Percentiles rank a stretch among this genome's conserved stretches.
Conservation (phyloP, 2,113 vertebrate species). For the Hydropotes inermis region DNA sequence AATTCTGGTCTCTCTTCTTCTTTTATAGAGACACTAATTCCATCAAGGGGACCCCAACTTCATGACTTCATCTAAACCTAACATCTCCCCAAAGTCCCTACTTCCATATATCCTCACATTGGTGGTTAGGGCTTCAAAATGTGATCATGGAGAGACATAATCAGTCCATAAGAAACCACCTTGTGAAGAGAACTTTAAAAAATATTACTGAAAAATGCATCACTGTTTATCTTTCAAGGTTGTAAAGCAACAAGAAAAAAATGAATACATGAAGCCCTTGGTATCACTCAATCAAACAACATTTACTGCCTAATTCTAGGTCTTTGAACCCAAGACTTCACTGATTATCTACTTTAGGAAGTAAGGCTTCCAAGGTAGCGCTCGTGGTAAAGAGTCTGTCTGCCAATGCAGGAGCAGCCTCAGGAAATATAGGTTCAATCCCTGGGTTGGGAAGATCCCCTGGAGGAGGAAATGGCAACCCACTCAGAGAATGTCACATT, state of each 20-base stretch:
- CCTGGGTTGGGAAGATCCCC: neutral
- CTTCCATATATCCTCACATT: neutral
- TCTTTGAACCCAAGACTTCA: neutral
- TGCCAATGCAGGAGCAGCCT: neutral
- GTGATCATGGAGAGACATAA: neutral
- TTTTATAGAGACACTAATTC: neutral
- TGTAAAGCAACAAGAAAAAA: neutral
- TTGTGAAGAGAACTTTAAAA: neutral
- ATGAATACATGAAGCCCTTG: neutral
- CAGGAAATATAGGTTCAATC: neutral
- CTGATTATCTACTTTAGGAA: neutral
- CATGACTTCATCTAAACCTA: neutral
- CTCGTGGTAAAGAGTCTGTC: neutral
- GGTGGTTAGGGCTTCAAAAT: neutral
- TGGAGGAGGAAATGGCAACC: neutral
- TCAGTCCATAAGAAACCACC: neutral
- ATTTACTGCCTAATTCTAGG: neutral
- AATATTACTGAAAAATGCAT: neutral
- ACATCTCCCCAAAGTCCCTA: neutral
- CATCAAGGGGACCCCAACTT: neutral
- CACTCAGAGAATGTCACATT: neutral
- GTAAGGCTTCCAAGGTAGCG: neutral
- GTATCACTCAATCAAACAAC: neutral
- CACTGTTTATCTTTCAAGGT: neutral
- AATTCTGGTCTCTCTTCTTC: neutral